Evolutionary conservation across 2,113 vertebrate genomes (phyloP), one percentile per base, ranked within the genome.

Genomic region (Cinclus mexicanus): DNA sequence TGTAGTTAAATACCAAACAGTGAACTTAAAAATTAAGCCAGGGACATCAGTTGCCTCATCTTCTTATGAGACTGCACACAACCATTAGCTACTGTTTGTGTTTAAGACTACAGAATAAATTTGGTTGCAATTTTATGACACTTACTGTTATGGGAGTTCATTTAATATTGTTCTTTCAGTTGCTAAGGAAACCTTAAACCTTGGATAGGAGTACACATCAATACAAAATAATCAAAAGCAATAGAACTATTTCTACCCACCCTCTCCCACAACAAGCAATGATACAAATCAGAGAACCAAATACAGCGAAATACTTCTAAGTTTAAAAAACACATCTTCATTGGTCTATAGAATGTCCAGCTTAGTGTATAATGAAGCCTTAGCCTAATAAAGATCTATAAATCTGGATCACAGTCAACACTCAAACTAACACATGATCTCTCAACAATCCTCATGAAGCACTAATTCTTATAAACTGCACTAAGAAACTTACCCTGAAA

Each of bases 401-500:
- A 90, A 57, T 6, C 24, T 23, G 80, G 33, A 47, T 46, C 17
- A 88, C 18, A 16, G 16, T 50, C 46, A 87, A 84, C 9, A 60
- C n/a, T 79, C n/a, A 78, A 89, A 61, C 10, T 18, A 87, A 60
- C 83, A 71, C 8, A 8, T 22, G 14, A 69, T 42, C 29, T 15
- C 26, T 57, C 47, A 89, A 79, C 74, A 82, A 76, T 5, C 16
- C 10, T 56, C 29, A 42, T 19, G 31, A 70, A 92, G 12, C 35
- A 55, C 20, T 64, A 67, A 39, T 49, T 46, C 24, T 69, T 50
- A 70, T 5, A 60, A 55, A 6, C 14, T 19, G 16, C 31, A 57
- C 18, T 21, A 61, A 83, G 17, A 85, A 50, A 70, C 77, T 89
- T 98, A 98, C 98, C 97, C 96, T 82, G 97, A 97, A 63, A 94